Base-by-base conservation (phyloP, 2,888 invertebrate genomes). In the Coelinius sp. region DNA sequence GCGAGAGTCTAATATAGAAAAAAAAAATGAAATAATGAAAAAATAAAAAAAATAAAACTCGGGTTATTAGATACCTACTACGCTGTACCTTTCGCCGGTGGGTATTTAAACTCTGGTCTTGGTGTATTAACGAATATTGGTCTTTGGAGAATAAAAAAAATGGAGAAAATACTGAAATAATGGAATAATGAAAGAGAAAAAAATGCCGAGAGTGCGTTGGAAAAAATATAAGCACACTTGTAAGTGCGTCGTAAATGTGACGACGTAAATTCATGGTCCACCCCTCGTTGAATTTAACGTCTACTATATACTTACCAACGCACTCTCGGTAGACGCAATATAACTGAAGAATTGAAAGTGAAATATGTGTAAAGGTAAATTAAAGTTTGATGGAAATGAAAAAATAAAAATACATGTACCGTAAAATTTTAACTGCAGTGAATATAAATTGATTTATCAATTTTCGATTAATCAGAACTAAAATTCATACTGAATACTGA, bases 61-160 rank as follows among this genome's bases (percentile, higher is more conserved):
- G 87, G 86, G 87, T 87, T 87, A 87, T 84, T 86, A 86, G 86
- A 87, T 87, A 87, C 75, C 75, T 76, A 78, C 87, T 87, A 87
- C 87, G 84, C 85, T 86, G 87, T 87, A 87, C 87, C 87, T 87
- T 87, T 86, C 83, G 84, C 85, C 83, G 85, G 82, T 83, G 85
- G 84, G 83, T 77, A 74, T 63, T 53, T 27, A 69, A 20, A n/a
- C 17, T 65, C n/a, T n/a, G n/a, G 20, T 63, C 20, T 12, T 52
- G 24, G 38, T 52, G 25, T 27, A 53, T 27, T 38, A 46, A 38
- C 56, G 14, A 52, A 24, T 35, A 31, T 24, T 41, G 4, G 41
- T 35, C 49, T 64, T 35, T 56, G n/a, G 56, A 46, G 68, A 44
- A 38, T 24, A 59, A 71, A 41, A 25, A 27, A 64, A 53, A 22